Base-by-base conservation (phyloP, 1,140 invertebrate species). In the Drosophila varians region DNA sequence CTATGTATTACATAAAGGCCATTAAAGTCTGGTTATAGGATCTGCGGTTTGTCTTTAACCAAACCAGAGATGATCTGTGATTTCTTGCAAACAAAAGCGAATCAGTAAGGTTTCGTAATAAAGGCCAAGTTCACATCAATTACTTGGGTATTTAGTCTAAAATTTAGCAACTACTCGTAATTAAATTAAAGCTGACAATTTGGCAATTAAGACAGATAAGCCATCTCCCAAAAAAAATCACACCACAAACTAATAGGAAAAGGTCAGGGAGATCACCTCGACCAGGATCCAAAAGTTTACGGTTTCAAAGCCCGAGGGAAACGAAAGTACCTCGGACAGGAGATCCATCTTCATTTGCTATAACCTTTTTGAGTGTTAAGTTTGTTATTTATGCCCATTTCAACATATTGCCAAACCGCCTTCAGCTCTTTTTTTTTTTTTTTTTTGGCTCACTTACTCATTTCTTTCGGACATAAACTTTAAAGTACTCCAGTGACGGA, bases 311-410 rank as follows among this genome's bases (percentile, higher is more conserved):
- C 28, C 43, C 18, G 14, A 12, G 40, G 60, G 19, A 46, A 48
- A 25, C 56, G 18, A 48, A 61, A 64, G 45, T 36, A 47, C 47
- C 61, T 61, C 23, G 45, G 60, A 28, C 28, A 28, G 43, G 43
- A 48, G 54, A 34, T 36, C 1, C 43, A 19, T 56, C 26, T 49
- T 56, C 38, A 42, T 47, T 18, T 43, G 42, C 55, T 0, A 19
- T 64, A 64, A 64, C 60, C 60, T 64, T 64, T 62, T 28, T 23
- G 28, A 64, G 60, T 64, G 60, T 61, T 64, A 64, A 61, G 60
- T 64, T 64, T 42, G 60, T 61, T 61, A 64, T 64, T 64, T 64
- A 64, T 64, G 60, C 60, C 60, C 60, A 61, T 64, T 64, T 64
- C 60, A 64, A 64, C 56, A 64, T 64, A 62, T 61, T 62, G 60